Evolutionary conservation across 2,888 invertebrate species (phyloP).

Genomic region (Petrophora chlorosata): DNA sequence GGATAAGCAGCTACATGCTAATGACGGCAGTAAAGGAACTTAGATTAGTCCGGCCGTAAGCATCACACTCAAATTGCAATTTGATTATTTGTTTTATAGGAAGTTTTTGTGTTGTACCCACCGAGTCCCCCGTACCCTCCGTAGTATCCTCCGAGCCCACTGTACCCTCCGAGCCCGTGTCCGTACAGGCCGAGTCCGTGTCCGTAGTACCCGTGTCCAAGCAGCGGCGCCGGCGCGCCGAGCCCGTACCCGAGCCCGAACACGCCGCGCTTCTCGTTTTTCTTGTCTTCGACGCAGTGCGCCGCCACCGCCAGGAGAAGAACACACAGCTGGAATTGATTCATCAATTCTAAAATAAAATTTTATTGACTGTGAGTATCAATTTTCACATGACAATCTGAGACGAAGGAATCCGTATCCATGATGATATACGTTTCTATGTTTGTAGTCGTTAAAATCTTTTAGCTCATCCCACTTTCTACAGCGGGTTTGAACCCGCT

Average conservation of each 20-base stretch:
- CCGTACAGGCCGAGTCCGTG: slow-evolving; percentile 56
- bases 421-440: too few relatives aligned
- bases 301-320: slow-evolving; percentile 62
- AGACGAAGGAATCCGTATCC: too few relatives aligned
- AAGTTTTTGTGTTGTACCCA: background rate
- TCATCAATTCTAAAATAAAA: background rate
- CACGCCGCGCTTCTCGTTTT: slow-evolving; percentile 75
- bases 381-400: too few relatives aligned
- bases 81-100: too few relatives aligned
- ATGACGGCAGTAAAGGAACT: too few relatives aligned
- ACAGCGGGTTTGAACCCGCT: too few relatives aligned
- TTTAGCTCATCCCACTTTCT: too few relatives aligned
- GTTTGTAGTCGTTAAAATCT: too few relatives aligned
- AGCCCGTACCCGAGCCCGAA: slow-evolving; percentile 71
- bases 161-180: slow-evolving; percentile 54
- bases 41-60: too few relatives aligned
- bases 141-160: slow-evolving; percentile 53
- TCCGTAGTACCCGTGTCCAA: slow-evolving; percentile 50
- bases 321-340: slow-evolving; percentile 56
- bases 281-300: slow-evolving; percentile 71
- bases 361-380: too few relatives aligned
- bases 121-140: slow-evolving; percentile 53
- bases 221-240: slow-evolving; percentile 40
- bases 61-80: too few relatives aligned
- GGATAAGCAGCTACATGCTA: too few relatives aligned